Base-by-base conservation (phyloP, 2,113 vertebrate genomes). In the Chascanopsetta lugubris region DNA sequence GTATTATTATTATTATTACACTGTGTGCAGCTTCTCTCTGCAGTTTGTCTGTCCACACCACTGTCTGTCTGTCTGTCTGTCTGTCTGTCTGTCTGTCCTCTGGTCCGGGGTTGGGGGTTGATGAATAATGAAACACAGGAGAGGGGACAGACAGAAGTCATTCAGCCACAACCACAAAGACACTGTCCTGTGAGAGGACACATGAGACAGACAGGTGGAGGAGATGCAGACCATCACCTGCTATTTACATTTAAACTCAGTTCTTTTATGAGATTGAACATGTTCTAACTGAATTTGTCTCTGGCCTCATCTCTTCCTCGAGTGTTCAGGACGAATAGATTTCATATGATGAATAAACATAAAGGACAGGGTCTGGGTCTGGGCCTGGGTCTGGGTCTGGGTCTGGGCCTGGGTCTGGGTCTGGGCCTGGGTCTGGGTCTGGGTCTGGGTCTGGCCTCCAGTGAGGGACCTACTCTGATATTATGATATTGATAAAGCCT, bases 101-200 rank as follows among this genome's bases (percentile, higher is more conserved):
- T 61, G 1, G 61, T 65, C 73, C 40, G 48, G 60, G 60, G n/a
- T n/a, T n/a, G 40, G 69, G 63, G 57, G 59, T 20, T 3, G 61
- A 87, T 89, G 49, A 87, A 86, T 86, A 84, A 87, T 85, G 24
- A 47, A 82, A 62, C 46, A 75, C 50, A 69, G 25, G 54, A 40
- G 60, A 72, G 47, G 2, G 30, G 45, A 61, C 49, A 69, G 38
- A 68, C 8, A 1, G 25, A 43, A 45, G 42, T 36, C 56, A 58
- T 57, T 38, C 22, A 59, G 60, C 53, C 67, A 73, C 20, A 72
- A 62, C 71, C 25, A 74, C 53, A 61, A 50, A 69, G 38, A 77
- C 12, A 54, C 48, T 47, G 34, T 24, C 20, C 55, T 43, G 43
- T 70, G n/a, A 66, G 46, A 58, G 51, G 65, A 32, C 38, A 60